A percentile compares a stretch with the other conserved stretches of the same genome.
phyloP scores from a whole-genome alignment of 2,797 vertebrate species.

The Gymnoscopelus braueri region DNA sequence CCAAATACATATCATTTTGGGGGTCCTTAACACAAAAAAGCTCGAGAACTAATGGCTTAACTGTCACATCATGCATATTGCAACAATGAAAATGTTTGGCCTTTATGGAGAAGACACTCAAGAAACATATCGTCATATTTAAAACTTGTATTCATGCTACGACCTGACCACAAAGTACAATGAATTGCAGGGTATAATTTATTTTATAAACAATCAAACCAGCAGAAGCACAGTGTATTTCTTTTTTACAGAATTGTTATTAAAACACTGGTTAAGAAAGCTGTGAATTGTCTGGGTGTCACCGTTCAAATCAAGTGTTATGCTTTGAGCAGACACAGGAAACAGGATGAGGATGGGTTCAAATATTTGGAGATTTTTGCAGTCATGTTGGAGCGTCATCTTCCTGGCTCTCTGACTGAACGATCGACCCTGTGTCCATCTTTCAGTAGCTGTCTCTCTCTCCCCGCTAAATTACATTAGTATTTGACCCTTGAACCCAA shows the following conservation, averaged over 20 bases:
- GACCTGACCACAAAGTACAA: no score
- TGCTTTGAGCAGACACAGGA: slow-evolving; percentile 16
- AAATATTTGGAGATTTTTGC: slow-evolving; percentile 10
- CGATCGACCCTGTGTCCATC: not conserved
- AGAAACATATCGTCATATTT: no score
- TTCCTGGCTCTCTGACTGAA: not conserved
- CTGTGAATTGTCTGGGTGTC: not conserved
- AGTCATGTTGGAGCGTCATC: slow-evolving; percentile 1
- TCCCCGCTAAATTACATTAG: not conserved
- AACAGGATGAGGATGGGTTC: slow-evolving; percentile 9
- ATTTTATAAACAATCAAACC: no score
- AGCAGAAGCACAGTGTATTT: no score
- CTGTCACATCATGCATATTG: no score
- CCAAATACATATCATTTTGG: no score
- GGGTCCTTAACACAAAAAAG: no score
- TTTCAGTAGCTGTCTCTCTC: not conserved
- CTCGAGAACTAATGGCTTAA: no score
- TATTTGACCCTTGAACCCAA: slow-evolving; percentile 10
- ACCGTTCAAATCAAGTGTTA: not conserved
- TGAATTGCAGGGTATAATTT: no score
- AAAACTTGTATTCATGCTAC: no score
- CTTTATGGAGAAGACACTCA: no score
- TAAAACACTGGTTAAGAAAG: not conserved
- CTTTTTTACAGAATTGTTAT: not conserved
- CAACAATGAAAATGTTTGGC: no score